Base-by-base conservation (phyloP, 2,797 vertebrate genomes). In the Onychomys torridus region DNA sequence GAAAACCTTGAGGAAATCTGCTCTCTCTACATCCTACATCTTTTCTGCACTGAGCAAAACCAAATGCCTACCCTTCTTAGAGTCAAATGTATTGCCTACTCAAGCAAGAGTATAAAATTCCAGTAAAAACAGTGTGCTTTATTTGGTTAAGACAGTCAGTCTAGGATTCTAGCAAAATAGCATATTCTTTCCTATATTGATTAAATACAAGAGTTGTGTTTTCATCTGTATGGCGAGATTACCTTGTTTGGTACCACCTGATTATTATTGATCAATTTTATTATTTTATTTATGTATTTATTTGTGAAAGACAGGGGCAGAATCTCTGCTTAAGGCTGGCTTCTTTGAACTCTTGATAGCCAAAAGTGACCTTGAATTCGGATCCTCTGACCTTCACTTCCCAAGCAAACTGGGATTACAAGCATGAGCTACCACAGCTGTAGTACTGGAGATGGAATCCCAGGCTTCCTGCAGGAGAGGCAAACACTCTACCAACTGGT, bases 171-270 rank as follows among this genome's bases (percentile, higher is more conserved):
- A 93, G 55, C 85, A 92, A 90, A 73, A 29, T 59, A 92, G n/a
- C 25, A 37, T 92, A 73, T 90, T 95, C 55, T 95, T 84, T 95
- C 63, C 84, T 25, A 32, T 94, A 65, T 76, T 96, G 82, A 76
- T 91, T 81, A 94, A 82, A 91, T 61, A 27, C 4, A 61, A 94
- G 19, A 93, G 76, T 93, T 86, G 5, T 86, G 71, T 95, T 93
- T 93, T 94, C 59, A 90, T 43, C 21, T 75, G 13, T 65, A 83
- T 93, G 27, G 11, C 95, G 73, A 94, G 16, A 34, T 94, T 96
- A 88, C 52, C 67, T 92, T 79, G 92, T 65, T 73, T 2, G 87
- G 3, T 93, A 94, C 46, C 57, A 81, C 43, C 21, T 82, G 12
- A 73, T 75, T 89, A 29, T 59, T 92, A 91, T 69, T 85, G 27